Evolutionary conservation across 2,113 vertebrate genomes (phyloP), one percentile per base, ranked within the genome.

Genomic region (Prolemur simus): DNA sequence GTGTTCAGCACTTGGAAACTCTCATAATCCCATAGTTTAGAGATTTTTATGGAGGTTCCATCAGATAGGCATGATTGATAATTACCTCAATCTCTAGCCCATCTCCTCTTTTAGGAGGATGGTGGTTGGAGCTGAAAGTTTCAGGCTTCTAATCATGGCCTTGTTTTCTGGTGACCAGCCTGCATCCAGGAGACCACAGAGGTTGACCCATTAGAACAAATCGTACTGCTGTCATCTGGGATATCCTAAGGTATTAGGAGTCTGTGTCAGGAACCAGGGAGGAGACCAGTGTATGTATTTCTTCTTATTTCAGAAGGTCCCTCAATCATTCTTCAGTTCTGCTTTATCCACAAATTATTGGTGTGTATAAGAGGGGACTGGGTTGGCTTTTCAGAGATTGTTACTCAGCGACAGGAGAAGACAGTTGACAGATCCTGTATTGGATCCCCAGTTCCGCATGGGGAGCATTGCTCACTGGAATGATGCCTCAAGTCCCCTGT

Each of bases 381-480:
- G 37, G 68, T 64, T 71, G 2, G 9, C 34, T 21, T 3, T 69
- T 37, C 9, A 21, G 68, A 69, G n/a, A 69, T 37, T 69, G 20
- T 37, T 69, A 69, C 20, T 69, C 68, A 69, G 68, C 69, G 42
- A 5, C 11, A 25, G 15, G 7, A 15, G 23, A 71, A 39, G 68
- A 39, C 37, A 39, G 10, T 71, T 17, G 32, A 23, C 37, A 6
- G 37, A 42, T 39, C 37, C 11, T 39, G 37, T 25, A 39, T 71
- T 23, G 4, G 21, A 13, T 71, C 2, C 21, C 15, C 11, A 11
- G 20, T 5, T 71, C n/a, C 10, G 5, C 2, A 2, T 39, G 29
- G 37, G 37, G 20, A 23, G 17, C 37, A 39, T 23, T 39, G 20
- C 10, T 71, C 37, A 39, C 69, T 39, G 8, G 69, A 42, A 71